These are phyloP conservation scores for Haemorhous mexicanus DNA, from an alignment of 2,113 vertebrate species.

Conservation along the genomic window DNA sequence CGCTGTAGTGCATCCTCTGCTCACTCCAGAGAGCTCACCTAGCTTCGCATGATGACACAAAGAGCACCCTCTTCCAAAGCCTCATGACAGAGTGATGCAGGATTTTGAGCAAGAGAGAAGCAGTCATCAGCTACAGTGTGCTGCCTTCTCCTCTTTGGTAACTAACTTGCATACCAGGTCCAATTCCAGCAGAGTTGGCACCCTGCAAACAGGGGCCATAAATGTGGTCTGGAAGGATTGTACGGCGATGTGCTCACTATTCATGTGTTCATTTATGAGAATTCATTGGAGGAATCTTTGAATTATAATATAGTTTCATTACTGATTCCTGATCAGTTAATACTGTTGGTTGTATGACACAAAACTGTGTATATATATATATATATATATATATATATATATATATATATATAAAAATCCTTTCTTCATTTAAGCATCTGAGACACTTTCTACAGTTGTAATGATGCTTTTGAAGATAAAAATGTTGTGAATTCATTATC, in stretches of 20 bases:
- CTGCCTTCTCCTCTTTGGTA: not conserved
- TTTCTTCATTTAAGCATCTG: not conserved
- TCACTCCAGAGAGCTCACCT: not conserved
- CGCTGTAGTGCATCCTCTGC: accelerated
- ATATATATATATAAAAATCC: not conserved
- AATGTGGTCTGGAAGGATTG: not conserved
- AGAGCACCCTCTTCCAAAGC: not conserved
- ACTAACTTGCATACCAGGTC: accelerated
- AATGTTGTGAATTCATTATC: not conserved
- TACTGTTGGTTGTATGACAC: not conserved
- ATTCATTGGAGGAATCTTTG: not conserved
- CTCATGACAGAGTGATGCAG: accelerated
- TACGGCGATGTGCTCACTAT: not conserved
- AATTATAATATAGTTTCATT: not conserved
- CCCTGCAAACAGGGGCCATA: not conserved
- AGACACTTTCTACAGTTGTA: not conserved
- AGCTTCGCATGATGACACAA: not conserved
- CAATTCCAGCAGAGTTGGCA: not conserved
- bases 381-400: too few relatives aligned
- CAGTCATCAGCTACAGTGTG: too few relatives aligned
- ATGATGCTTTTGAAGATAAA: not conserved
- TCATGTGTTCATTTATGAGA: not conserved
- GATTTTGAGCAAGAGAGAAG: not conserved
- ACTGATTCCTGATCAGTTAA: not conserved
- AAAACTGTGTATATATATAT: not conserved